Evolutionary conservation across 2,888 invertebrate genomes (phyloP).

Genomic region (Nasonia oneida): DNA sequence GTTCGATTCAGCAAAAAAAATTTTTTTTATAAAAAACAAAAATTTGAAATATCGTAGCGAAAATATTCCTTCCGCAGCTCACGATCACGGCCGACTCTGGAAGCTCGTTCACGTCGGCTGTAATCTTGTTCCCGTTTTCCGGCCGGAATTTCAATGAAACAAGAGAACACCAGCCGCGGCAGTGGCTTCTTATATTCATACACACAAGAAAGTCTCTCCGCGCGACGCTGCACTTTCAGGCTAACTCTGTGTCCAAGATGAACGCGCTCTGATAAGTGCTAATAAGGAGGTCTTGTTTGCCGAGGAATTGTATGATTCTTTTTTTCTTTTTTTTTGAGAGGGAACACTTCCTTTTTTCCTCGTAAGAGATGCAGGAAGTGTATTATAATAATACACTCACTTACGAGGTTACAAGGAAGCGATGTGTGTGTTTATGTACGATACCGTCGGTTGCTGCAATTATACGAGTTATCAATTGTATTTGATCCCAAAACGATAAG

Average conservation of each 20-base stretch:
- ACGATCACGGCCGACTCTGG: background rate
- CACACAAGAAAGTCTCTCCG: background rate
- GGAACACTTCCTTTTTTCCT: background rate
- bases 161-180: background rate
- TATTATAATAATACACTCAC: background rate
- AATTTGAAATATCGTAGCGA: background rate
- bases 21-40: background rate
- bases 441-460: background rate
- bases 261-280: background rate
- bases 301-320: background rate
- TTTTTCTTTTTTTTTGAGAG: background rate
- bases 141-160: conserved; percentile 44
- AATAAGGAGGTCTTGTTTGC: background rate
- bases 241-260: background rate
- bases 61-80: background rate
- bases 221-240: background rate
- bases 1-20: no score
- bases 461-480: background rate
- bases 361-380: background rate
- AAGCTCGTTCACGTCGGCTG: background rate
- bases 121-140: conserved; percentile 43
- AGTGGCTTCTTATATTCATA: background rate
- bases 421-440: background rate
- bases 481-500: no score
- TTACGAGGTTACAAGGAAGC: background rate